Percentiles rank a stretch among this genome's conserved stretches.
Conservation (phyloP, 2,113 vertebrate genomes). For the Aspidoscelis tigris region DNA sequence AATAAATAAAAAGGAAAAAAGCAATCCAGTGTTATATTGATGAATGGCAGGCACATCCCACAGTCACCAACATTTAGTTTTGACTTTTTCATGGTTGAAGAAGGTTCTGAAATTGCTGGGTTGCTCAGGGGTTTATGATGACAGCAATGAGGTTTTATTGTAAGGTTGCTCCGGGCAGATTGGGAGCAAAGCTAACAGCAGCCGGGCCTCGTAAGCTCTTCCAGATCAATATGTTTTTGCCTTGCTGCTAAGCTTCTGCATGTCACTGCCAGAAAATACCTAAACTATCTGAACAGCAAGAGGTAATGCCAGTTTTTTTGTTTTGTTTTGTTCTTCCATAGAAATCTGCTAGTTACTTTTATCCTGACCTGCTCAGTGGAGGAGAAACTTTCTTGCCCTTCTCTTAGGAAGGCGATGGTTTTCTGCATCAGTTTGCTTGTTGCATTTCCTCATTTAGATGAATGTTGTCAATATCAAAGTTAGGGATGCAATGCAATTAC, state of each 20-base stretch:
- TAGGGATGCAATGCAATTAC: neutral
- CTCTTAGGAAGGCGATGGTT: neutral
- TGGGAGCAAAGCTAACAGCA: conserved; percentile 11
- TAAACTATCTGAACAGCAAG: conserved; percentile 7
- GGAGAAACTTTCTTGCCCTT: conserved; percentile 18
- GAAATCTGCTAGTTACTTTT: conserved; percentile 20
- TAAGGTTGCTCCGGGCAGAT: neutral
- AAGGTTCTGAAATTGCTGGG: neutral
- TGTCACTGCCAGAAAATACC: neutral
- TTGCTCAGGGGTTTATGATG: neutral
- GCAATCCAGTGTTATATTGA: neutral
- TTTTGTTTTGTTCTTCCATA: too few species aligned
- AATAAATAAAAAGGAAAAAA: neutral
- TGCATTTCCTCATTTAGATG: neutral
- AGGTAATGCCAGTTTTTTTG: neutral
- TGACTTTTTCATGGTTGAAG: neutral
- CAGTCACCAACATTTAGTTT: neutral
- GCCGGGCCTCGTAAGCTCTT: neutral
- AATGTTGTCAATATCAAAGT: conserved; percentile 6
- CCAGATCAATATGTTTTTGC: conserved; percentile 21
- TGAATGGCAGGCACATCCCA: neutral
- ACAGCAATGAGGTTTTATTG: conserved; percentile 12
- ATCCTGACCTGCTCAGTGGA: conserved; percentile 1
- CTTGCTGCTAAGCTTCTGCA: neutral
- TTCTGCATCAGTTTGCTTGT: neutral